These are phyloP conservation scores for Mallotus villosus DNA, from an alignment of 2,797 vertebrate species.

Conservation along the genomic window DNA sequence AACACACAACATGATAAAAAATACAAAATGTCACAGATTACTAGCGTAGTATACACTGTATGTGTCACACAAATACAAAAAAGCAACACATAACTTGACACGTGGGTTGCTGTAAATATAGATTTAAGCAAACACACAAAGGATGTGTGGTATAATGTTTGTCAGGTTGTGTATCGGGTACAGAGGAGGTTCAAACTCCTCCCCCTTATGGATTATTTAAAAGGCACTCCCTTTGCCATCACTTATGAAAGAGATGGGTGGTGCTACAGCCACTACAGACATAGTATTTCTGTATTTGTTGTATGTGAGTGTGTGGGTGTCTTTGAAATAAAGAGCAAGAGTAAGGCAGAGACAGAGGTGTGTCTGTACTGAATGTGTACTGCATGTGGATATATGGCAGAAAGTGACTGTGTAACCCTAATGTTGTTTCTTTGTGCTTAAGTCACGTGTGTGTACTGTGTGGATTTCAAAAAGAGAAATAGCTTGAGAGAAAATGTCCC, in stretches of 20 bases:
- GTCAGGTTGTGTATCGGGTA: not conserved
- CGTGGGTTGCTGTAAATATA: too few species aligned
- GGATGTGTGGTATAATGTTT: not conserved
- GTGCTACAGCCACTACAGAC: constrained; percentile 40
- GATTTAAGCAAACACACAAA: not conserved
- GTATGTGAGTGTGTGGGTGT: not conserved
- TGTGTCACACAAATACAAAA: not conserved
- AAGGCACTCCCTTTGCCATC: constrained; percentile 31
- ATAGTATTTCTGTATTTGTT: constrained; percentile 49
- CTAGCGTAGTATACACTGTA: too few species aligned
- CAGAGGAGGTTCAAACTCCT: constrained; percentile 14
- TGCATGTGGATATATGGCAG: too few species aligned
- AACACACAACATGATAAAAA: too few species aligned
- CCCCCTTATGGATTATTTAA: constrained; percentile 43
- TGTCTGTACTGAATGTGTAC: too few species aligned
- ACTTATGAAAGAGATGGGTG: constrained; percentile 27
- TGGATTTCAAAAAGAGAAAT: too few species aligned
- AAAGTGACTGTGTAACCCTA: too few species aligned
- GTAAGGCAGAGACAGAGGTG: too few species aligned
- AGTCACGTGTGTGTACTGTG: not conserved
- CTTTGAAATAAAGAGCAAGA: not conserved
- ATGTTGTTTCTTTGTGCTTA: too few species aligned
- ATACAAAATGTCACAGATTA: too few species aligned
- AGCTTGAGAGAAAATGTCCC: too few species aligned
- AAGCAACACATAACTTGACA: too few species aligned